Percentiles rank a stretch among this genome's conserved stretches.
Conservation (phyloP, 2,797 vertebrate species). For the Pogoniulus pusillus region DNA sequence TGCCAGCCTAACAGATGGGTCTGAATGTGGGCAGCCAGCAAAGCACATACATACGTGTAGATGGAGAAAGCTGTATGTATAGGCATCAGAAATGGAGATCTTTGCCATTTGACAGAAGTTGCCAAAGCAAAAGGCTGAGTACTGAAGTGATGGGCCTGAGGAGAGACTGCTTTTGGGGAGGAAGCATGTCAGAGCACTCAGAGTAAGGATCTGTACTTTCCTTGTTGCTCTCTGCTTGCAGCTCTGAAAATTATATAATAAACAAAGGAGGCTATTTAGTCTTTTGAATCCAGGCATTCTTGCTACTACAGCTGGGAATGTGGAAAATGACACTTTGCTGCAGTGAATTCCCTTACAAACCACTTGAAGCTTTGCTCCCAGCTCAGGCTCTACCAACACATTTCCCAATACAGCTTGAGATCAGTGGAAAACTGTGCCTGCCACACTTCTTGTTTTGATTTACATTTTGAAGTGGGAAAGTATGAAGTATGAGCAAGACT, state of each 20-base stretch:
- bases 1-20: constrained; percentile 74
- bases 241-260: constrained; percentile 42
- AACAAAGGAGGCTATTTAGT: constrained; percentile 50
- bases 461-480: background rate
- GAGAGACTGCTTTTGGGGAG: background rate
- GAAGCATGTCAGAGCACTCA: background rate
- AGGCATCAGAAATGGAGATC: constrained; percentile 11
- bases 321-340: constrained; percentile 32
- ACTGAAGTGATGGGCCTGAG: background rate
- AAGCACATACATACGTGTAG: constrained; percentile 41
- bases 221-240: constrained; percentile 20
- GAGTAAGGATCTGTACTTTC: constrained; percentile 17
- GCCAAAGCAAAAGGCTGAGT: constrained; percentile 9
- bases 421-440: background rate
- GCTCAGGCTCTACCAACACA: background rate
- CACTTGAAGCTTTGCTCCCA: background rate
- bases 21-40: constrained; percentile 51
- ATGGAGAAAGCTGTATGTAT: constrained; percentile 11
- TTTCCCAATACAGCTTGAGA: background rate
- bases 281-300: constrained; percentile 36
- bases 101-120: constrained; percentile 22
- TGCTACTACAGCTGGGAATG: constrained; percentile 8
- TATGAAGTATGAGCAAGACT: background rate
- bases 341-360: background rate
- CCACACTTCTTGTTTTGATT: background rate